These are phyloP conservation scores for Stegostoma tigrinum DNA, from an alignment of 2,113 vertebrate species.

Conservation along the genomic window DNA sequence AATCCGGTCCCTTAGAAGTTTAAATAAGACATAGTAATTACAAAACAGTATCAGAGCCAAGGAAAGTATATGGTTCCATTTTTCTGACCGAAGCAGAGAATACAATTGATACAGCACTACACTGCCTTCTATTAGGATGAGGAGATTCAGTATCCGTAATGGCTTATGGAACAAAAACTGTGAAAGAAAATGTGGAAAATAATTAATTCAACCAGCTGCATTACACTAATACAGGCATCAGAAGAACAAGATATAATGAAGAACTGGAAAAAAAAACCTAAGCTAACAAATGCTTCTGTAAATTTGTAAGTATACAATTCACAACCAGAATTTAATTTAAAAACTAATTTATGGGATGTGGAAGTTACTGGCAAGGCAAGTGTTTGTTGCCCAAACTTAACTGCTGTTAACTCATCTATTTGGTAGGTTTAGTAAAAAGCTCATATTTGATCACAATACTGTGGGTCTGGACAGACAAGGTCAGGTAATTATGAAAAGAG, in stretches of 20 bases:
- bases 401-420: too few species aligned
- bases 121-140: slow-evolving; percentile 90
- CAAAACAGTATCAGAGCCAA: slow-evolving; percentile 96
- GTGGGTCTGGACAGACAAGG: too few species aligned
- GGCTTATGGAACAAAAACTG: slow-evolving; percentile 97
- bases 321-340: background rate
- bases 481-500: too few species aligned
- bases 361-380: too few species aligned
- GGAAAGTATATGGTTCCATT: slow-evolving; percentile 97
- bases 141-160: slow-evolving; percentile 92
- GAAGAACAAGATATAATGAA: background rate
- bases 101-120: slow-evolving; percentile 95
- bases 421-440: too few species aligned
- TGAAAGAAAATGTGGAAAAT: slow-evolving; percentile 25
- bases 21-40: slow-evolving; percentile 98
- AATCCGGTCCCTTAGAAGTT: slow-evolving; percentile 90
- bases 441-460: too few species aligned
- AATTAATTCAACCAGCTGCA: background rate
- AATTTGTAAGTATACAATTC: background rate
- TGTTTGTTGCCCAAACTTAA: too few species aligned
- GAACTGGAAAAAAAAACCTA: background rate
- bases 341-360: too few species aligned
- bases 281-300: background rate
- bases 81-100: slow-evolving; percentile 89
- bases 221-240: background rate